Evolutionary conservation across 2,113 vertebrate genomes (phyloP), one percentile per base, ranked within the genome.

Genomic region (Mastomys natalensis): DNA sequence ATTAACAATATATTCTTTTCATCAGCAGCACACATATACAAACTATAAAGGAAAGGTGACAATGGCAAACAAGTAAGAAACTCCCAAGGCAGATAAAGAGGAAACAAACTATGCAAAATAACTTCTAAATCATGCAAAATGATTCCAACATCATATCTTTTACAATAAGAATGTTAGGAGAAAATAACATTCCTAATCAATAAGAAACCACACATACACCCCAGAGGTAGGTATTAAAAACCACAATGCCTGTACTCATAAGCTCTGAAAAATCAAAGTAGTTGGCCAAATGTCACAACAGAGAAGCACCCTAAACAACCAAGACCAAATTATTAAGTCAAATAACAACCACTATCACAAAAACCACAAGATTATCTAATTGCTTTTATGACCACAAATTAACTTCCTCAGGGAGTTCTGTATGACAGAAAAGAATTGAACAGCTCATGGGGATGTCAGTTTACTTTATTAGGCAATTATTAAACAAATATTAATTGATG

Each of bases 401-500:
- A 87, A 96, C 70, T 93, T 87, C 43, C 77, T 68, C 74, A 84
- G 60, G 45, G 53, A 96, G 88, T 55, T 93, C 48, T 78, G 78
- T 82, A 6, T 62, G 78, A 82, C 73, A 96, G 92, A 94, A 91
- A 89, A 94, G 84, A 88, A 92, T 34, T 76, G 43, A 78, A 64
- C 34, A 92, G 53, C 26, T 48, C 37, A 40, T 29, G 51, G 90
- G 22, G 48, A 21, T 87, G 72, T 64, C 37, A 31, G 31, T 86
- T 87, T 95, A 74, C 29, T 53, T 87, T 34, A 64, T 82, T 90
- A 89, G 40, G 19, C 21, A 95, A 34, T 55, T 40, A 93, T 85
- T 92, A 68, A 86, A 68, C 60, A 88, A 84, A 76, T 43, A 58
- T 51, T 92, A 68, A 87, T 76, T 93, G 53, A 90, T 13, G 22